Evolutionary conservation across 2,888 invertebrate genomes (phyloP), one percentile per base, ranked within the genome.

Genomic region (Coelinius sp.): DNA sequence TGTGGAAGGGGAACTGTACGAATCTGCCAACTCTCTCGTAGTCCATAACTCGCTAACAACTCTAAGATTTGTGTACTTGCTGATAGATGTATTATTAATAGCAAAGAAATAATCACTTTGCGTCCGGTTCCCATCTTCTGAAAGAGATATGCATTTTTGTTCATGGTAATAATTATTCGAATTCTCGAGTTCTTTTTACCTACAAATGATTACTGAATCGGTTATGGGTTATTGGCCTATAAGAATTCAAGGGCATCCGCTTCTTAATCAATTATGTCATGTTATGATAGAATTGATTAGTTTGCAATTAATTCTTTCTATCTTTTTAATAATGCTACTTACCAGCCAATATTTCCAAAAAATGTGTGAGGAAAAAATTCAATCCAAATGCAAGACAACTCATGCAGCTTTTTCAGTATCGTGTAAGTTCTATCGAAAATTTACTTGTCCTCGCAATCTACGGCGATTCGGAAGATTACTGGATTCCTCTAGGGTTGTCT

Each of bases 1-100:
- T 76, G 85, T 0, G 87, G 84, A 70, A 88, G 86, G 0, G 82
- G 79, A 10, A 71, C 73, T 10, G 74, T 78, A n/a, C 70, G 76
- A 17, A 79, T 80, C 22, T 80, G 79, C n/a, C 73, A 74, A 1
- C 41, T 71, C 4, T 82, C 74, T 8, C 79, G 73, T 0, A 75
- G 17, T 0, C 73, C 77, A 25, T 81, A 81, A 25, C 71, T 82
- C 25, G 73, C 75, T 10, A 86, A 65, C 3, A 83, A 53, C 31
- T 86, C 81, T 5, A 85, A 65, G 12, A 86, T 73, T 4, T 74
- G 68, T 10, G 75, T 63, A 22, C 67, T 64, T 7, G 38, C 53
- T 22, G 56, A 41, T 24, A n/a, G 41, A 24, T 63, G 4, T 20
- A 63, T 7, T 20, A 24, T 6, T 12, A 63, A 22, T 24, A 63